Conservation (phyloP, 1,140 invertebrate genomes). For the Trachelipus rathkii region DNA sequence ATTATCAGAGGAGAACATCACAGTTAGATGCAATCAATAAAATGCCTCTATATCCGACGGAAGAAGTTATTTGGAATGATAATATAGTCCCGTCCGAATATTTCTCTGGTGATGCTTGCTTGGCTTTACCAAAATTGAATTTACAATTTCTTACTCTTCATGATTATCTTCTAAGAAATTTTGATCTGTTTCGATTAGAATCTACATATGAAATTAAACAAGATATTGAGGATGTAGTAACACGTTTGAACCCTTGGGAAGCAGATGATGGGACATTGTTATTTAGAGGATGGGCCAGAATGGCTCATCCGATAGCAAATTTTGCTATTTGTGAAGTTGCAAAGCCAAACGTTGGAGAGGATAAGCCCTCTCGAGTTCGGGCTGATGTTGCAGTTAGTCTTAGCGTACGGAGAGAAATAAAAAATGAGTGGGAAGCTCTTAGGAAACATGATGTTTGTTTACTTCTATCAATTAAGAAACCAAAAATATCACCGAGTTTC, state of each 20-base stretch:
- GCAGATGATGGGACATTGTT: slow-evolving; percentile 79
- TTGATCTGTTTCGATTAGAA: slow-evolving; percentile 94
- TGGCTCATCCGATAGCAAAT: slow-evolving; percentile 90
- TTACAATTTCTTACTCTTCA: slow-evolving; percentile 97
- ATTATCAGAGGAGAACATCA: slow-evolving; percentile 76
- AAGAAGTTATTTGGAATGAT: slow-evolving; percentile 98
- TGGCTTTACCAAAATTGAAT: slow-evolving; percentile 96
- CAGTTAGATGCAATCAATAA: slow-evolving; percentile 93
- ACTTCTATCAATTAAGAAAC: slow-evolving; percentile 82
- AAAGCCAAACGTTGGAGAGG: slow-evolving; percentile 72
- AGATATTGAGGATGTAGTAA: slow-evolving; percentile 95
- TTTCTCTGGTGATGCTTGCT: slow-evolving; percentile 88
- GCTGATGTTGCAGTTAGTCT: slow-evolving; percentile 92
- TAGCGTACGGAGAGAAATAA: slow-evolving; percentile 82
- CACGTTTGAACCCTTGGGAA: slow-evolving; percentile 87
- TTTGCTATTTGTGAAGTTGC: slow-evolving; percentile 88
- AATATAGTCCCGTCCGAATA: slow-evolving; percentile 97
- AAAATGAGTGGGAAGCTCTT: slow-evolving; percentile 93
- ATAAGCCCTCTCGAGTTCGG: slow-evolving; percentile 84
- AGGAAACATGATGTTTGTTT: slow-evolving; percentile 98
- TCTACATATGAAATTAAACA: slow-evolving; percentile 98
- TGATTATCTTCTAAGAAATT: slow-evolving; percentile 96
- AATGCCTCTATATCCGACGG: slow-evolving; percentile 97
- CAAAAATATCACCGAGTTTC: slow-evolving; percentile 54
- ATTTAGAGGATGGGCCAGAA: slow-evolving; percentile 96